Base-by-base conservation (phyloP, 1,140 invertebrate species). In the Sesamia nonagrioides region DNA sequence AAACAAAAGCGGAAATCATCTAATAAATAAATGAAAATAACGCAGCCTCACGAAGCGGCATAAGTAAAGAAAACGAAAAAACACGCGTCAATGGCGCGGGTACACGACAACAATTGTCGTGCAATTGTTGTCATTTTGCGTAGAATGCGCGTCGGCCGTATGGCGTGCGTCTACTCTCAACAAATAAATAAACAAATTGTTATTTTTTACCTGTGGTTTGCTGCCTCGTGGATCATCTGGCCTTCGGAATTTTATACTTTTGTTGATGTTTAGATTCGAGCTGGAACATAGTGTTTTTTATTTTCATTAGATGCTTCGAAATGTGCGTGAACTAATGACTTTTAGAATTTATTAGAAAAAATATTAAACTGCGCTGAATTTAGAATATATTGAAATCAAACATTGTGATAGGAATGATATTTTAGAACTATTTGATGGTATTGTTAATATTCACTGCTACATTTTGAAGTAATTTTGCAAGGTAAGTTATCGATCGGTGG, bases 51-150 rank as follows among this genome's bases (percentile, higher is more conserved):
- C 48, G 40, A 21, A 18, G 56, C 68, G 40, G 52, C 18, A 63
- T 81, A 85, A 87, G 78, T 83, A 42, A 73, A 84, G 87, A 91
- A 87, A 86, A 84, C 21, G 69, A 81, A 88, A 88, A 73, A 84
- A 83, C 78, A 9, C 58, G n/a, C 63, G 68, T 83, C 82, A 68
- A 76, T 83, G 40, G 81, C 77, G 82, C 82, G 72, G 79, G 85
- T 83, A 89, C 88, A 91, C 91, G 91, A 92, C 86, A 92, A 93
- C 91, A 93, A 91, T 91, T 91, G 90, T 91, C 84, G n/a, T 9
- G 45, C 85, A 83, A 85, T 88, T 86, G 84, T 92, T 84, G 88
- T 93, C 86, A 92, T 93, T 93, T 92, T 93, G 89, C 89, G 88
- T 92, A 86, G 71, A 58, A 78, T 84, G 81, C 84, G 82, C 79